Evolutionary conservation across 2,888 invertebrate species (phyloP), one percentile per base, ranked within the genome.

Genomic region (Argyra leucocephala): DNA sequence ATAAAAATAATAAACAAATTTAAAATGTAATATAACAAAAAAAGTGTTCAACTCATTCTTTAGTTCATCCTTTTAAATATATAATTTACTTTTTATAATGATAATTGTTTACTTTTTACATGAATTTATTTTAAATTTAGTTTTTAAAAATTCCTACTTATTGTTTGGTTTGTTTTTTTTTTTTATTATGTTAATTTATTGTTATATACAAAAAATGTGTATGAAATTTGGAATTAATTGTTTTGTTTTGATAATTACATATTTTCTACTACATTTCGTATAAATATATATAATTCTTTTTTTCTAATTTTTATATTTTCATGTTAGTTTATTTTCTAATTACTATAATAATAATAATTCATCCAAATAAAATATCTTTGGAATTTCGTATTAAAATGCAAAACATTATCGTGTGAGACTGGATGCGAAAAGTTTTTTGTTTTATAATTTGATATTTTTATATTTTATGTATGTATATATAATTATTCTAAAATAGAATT

Each of bases 261-360:
- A 48, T 48, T 48, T 9, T 15, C 48, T 48, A 48, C 48, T 48
- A 48, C n/a, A 48, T 12, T 48, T 48, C 48, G 48, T 48, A 48
- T 48, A 48, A 48, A 48, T 48, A 48, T 48, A 48, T 48, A 48
- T 48, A 48, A 48, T 48, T 48, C 48, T 48, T 48, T 48, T 48
- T 9, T 48, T 48, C 18, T 48, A 2, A 12, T 10, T 10, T 48
- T 48, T 37, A 10, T 37, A 10, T 37, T 15, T 37, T 37, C 15
- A 48, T 48, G 5, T 48, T 48, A 12, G 15, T 48, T 48, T 48
- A 12, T 12, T 15, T 37, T 37, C 12, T 37, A 5, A 37, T 37
- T 48, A 48, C 9, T 48, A 15, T 48, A 31, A 31, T 31, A 7
- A 31, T 31, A 31, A 31, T 48, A 48, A 18, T 48, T 48, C n/a